phyloP scores from a whole-genome alignment of 2,888 invertebrate genomes.

The Bedellia somnulentella region DNA sequence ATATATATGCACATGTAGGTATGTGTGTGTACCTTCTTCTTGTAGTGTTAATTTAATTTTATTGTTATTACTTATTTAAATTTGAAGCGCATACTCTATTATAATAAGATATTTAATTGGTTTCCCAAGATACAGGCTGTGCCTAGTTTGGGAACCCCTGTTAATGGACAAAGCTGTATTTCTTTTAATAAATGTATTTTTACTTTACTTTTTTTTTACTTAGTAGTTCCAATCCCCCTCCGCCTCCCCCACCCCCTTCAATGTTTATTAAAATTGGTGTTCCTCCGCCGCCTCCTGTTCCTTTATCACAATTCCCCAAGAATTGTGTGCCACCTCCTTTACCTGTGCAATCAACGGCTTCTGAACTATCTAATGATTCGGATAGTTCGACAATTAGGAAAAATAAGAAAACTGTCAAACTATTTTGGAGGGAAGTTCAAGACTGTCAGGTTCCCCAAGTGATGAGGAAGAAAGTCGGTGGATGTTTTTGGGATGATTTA shows the following conservation, averaged over 20 bases:
- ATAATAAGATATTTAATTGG: too few species aligned
- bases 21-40: too few species aligned
- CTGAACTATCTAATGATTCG: slow-evolving; percentile 36
- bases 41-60: too few species aligned
- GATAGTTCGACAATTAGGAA: slow-evolving; percentile 68
- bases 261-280: slow-evolving; percentile 54
- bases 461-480: slow-evolving; percentile 61
- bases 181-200: too few species aligned
- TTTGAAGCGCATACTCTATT: too few species aligned
- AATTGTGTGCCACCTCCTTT: slow-evolving; percentile 35
- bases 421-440: slow-evolving; percentile 96
- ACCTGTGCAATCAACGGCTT: slow-evolving; percentile 28
- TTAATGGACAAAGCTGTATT: too few species aligned
- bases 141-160: too few species aligned
- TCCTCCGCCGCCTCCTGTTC: slow-evolving; percentile 48
- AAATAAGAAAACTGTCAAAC: slow-evolving; percentile 94
- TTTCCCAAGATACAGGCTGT: too few species aligned
- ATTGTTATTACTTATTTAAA: too few species aligned
- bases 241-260: slow-evolving; percentile 78
- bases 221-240: too few species aligned
- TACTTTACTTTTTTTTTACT: too few species aligned
- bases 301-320: slow-evolving; percentile 47
- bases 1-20: too few species aligned
- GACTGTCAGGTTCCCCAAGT: slow-evolving; percentile 66
- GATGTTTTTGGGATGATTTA: slow-evolving; percentile 91